Conservation (phyloP, 2,888 invertebrate species). For the Chrysotoxum bicinctum region DNA sequence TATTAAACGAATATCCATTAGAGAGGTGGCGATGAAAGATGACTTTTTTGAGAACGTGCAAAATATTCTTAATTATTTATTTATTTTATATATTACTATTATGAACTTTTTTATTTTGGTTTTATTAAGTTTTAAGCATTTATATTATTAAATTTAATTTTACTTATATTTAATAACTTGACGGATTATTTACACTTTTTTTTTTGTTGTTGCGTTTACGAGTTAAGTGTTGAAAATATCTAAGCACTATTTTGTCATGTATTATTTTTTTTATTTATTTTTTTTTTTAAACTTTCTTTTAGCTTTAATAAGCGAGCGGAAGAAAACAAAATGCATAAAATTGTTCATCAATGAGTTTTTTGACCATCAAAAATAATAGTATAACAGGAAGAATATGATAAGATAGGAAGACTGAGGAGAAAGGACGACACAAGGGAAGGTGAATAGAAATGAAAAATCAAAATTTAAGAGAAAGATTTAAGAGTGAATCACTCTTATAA, state of each 20-base stretch:
- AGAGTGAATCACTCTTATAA: conserved; percentile 6
- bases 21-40: conserved; percentile 48
- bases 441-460: conserved; percentile 10
- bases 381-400: not conserved
- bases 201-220: conserved; percentile 51
- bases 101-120: conserved; percentile 40
- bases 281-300: conserved; percentile 7
- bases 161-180: conserved; percentile 37
- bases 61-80: conserved; percentile 40
- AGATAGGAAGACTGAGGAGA: conserved; percentile 8
- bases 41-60: conserved; percentile 45
- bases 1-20: conserved; percentile 53
- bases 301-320: not conserved
- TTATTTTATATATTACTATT: conserved; percentile 4
- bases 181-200: conserved; percentile 68
- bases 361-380: not conserved
- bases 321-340: not conserved
- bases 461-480: conserved; percentile 34
- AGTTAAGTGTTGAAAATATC: conserved; percentile 26
- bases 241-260: conserved; percentile 19
- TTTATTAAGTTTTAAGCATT: conserved; percentile 32
- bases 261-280: not conserved
- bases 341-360: conserved; percentile 18
- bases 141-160: conserved; percentile 18
- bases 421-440: too few species aligned